These are phyloP conservation scores for Melieria picta DNA, from an alignment of 2,888 invertebrate genomes.

Conservation along the genomic window DNA sequence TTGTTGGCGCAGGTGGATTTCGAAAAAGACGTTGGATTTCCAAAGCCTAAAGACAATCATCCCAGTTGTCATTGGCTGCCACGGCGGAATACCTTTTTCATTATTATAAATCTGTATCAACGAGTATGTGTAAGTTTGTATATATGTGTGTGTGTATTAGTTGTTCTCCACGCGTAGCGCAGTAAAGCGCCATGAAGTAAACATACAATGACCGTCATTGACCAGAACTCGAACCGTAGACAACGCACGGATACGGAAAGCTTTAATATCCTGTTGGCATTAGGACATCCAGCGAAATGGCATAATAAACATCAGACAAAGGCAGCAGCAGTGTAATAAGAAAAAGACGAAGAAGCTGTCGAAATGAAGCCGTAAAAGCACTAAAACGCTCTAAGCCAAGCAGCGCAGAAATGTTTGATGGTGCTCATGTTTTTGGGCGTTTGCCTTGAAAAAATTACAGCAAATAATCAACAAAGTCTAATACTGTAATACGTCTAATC, in stretches of 20 bases:
- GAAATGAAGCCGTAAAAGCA: not conserved
- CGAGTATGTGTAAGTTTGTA: too few species aligned
- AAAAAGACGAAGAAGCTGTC: not conserved
- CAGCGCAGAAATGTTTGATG: not conserved
- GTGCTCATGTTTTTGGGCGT: not conserved
- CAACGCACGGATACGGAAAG: conserved; percentile 44
- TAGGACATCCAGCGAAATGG: conserved; percentile 58
- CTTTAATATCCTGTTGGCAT: conserved; percentile 57
- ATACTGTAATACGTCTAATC: conserved; percentile 41
- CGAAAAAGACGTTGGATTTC: too few species aligned
- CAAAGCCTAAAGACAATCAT: too few species aligned
- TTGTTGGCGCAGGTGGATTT: too few species aligned
- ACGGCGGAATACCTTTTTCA: too few species aligned
- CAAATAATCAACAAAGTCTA: not conserved
- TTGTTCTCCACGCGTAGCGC: too few species aligned
- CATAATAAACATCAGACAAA: conserved; percentile 54
- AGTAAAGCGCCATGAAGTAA: too few species aligned
- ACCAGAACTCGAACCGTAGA: not conserved
- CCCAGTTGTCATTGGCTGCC: too few species aligned
- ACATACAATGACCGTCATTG: too few species aligned
- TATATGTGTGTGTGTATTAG: too few species aligned
- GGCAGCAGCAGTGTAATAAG: conserved; percentile 38
- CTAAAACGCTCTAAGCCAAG: not conserved
- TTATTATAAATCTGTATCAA: too few species aligned
- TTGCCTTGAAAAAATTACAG: not conserved